phyloP scores from a whole-genome alignment of 2,888 invertebrate genomes.

The Callinectes sapidus region DNA sequence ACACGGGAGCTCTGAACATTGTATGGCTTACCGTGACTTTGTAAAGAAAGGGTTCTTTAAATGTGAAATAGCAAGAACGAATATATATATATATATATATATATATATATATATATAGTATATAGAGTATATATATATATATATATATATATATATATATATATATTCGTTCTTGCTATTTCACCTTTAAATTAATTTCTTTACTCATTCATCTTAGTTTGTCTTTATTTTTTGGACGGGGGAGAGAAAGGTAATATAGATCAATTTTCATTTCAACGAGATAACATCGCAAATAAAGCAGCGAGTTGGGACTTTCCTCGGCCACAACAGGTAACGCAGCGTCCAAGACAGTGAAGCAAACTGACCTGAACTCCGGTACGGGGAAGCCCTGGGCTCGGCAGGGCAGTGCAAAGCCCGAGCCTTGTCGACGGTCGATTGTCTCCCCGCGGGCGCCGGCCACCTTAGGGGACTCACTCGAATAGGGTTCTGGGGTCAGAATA shows the following conservation, averaged over 20 bases:
- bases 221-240: background rate
- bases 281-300: background rate
- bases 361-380: slow-evolving; percentile 76
- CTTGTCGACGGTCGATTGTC: slow-evolving; percentile 70
- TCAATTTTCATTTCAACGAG: background rate
- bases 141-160: too few relatives aligned
- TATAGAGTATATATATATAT: too few relatives aligned
- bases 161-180: too few relatives aligned
- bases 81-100: too few relatives aligned
- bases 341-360: background rate
- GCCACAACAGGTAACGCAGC: background rate
- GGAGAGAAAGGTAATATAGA: background rate
- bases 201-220: background rate
- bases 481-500: slow-evolving; percentile 73
- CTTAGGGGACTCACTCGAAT: slow-evolving; percentile 73
- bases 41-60: background rate
- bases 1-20: slow-evolving; percentile 27
- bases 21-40: background rate
- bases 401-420: slow-evolving; percentile 75
- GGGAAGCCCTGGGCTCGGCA: slow-evolving; percentile 79
- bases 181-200: too few relatives aligned
- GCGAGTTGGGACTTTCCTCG: background rate
- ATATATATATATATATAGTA: too few relatives aligned
- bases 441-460: slow-evolving; percentile 78
- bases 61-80: background rate